A percentile compares a stretch with the other conserved stretches of the same genome.
Conservation (phyloP, 2,797 vertebrate genomes). For the Sarcoramphus papa region DNA sequence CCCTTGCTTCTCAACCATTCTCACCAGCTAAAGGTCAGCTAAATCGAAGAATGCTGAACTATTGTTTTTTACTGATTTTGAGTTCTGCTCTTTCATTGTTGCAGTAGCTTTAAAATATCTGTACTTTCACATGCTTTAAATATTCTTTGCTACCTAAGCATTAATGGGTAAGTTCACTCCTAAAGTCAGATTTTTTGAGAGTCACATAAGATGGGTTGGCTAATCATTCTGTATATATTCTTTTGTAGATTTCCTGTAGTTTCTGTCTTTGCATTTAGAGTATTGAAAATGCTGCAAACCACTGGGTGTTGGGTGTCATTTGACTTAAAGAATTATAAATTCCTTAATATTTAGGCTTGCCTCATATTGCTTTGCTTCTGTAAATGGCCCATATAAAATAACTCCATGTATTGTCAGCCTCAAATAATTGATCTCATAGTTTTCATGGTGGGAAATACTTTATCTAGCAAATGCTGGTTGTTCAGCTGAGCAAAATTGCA, state of each 20-base stretch:
- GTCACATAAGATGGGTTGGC: not conserved
- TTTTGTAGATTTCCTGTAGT: not conserved
- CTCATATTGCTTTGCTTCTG: not conserved
- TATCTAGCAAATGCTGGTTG: not conserved
- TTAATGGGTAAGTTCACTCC: not conserved
- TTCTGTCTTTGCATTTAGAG: not conserved
- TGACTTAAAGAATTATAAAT: not conserved
- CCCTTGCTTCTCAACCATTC: constrained; percentile 77
- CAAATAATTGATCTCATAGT: not conserved
- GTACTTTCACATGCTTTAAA: not conserved
- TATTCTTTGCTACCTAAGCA: not conserved
- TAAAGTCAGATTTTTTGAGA: not conserved
- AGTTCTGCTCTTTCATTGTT: not conserved
- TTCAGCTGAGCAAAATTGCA: not conserved
- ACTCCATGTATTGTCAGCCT: not conserved
- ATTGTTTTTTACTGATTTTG: not conserved
- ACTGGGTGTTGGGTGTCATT: not conserved
- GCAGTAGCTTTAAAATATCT: not conserved
- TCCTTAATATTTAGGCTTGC: not conserved
- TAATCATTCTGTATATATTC: not conserved
- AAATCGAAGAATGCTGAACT: not conserved
- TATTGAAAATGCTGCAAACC: not conserved
- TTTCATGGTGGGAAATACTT: not conserved
- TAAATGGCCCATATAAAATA: not conserved
- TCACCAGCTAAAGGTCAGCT: constrained; percentile 82